Evolutionary conservation across 2,888 invertebrate genomes (phyloP).

Genomic region (Chironomus tentans): DNA sequence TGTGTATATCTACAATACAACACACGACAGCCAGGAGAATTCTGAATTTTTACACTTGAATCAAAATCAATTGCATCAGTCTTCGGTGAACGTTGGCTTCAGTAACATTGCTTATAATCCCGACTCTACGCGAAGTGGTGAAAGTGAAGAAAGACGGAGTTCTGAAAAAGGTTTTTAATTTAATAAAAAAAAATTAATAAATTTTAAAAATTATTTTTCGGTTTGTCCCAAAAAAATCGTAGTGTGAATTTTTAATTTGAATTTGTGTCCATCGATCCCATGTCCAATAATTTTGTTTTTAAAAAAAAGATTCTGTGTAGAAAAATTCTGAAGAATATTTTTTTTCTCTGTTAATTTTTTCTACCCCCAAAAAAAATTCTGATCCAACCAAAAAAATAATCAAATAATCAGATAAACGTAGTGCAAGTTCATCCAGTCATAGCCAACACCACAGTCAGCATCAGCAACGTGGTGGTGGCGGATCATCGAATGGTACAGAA

Average conservation of each 20-base stretch:
- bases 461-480: background rate
- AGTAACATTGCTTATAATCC: constrained; percentile 28
- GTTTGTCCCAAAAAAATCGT: no score
- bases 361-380: no score
- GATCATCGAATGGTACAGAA: background rate
- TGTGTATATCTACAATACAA: background rate
- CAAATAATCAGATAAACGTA: background rate
- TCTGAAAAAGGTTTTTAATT: constrained; percentile 21
- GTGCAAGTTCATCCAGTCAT: background rate
- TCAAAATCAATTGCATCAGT: constrained; percentile 29
- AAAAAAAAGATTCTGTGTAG: background rate
- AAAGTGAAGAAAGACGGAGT: constrained; percentile 15
- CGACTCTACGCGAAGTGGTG: constrained; percentile 15
- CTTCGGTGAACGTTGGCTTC: constrained; percentile 28
- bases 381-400: background rate
- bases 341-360: no score
- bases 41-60: constrained; percentile 29
- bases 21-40: constrained; percentile 28
- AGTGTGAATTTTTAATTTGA: background rate
- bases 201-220: no score
- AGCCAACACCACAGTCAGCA: background rate
- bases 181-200: background rate
- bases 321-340: background rate
- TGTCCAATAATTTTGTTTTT: background rate
- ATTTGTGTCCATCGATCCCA: background rate